Evolutionary conservation across 2,113 vertebrate genomes (phyloP).

Genomic region (Tyrannus savana): DNA sequence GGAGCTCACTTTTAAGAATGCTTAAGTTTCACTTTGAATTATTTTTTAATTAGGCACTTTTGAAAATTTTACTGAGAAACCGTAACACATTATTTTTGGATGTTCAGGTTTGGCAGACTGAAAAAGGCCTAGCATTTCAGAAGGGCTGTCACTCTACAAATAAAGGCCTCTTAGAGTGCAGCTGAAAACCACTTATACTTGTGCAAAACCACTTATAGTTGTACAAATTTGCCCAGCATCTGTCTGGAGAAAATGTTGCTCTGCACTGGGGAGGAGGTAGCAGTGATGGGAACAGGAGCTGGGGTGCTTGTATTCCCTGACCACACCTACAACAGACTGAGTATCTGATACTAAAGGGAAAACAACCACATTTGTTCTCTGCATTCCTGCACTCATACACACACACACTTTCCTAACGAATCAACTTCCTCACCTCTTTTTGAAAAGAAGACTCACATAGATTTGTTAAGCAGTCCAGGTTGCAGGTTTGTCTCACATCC

Average conservation of each 20-base stretch:
- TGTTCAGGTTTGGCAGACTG: background rate
- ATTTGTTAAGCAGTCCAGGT: background rate
- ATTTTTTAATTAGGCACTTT: constrained; percentile 7
- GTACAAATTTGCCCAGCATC: background rate
- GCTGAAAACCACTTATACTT: background rate
- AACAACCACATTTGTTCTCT: background rate
- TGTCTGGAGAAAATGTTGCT: background rate
- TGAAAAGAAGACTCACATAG: background rate
- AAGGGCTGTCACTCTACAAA: background rate
- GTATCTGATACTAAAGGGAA: background rate
- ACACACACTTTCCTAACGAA: background rate
- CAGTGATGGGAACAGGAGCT: background rate
- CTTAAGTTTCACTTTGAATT: background rate
- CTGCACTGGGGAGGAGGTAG: background rate
- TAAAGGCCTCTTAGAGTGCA: background rate
- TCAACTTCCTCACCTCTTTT: background rate
- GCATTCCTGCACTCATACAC: background rate
- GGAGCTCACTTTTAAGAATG: background rate
- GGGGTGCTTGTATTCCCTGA: rapidly evolving
- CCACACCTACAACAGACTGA: background rate
- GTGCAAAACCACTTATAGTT: background rate
- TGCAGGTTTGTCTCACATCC: background rate
- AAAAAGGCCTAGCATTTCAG: background rate
- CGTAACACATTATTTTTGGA: background rate
- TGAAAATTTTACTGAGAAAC: background rate